Evolutionary conservation across 2,888 invertebrate genomes (phyloP).

Genomic region (Kryphioiulus occultus): DNA sequence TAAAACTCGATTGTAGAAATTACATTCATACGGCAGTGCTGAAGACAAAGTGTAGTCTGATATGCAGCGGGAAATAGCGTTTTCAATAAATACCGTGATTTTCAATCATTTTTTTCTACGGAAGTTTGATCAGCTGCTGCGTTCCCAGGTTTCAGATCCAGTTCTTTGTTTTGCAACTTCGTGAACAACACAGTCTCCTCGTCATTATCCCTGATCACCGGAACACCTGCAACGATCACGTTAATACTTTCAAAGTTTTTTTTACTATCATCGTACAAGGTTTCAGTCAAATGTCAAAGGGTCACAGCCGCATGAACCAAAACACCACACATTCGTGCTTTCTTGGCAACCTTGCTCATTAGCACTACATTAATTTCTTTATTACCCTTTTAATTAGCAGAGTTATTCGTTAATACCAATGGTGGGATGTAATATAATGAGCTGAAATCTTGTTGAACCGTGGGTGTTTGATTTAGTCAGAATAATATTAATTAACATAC

Average conservation of each 20-base stretch:
- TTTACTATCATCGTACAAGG: background rate
- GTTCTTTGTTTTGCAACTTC: background rate
- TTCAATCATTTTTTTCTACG: background rate
- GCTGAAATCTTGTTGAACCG: too few relatives aligned
- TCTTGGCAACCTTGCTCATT: background rate
- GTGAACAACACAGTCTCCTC: conserved; percentile 23
- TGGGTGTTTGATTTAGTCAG: too few relatives aligned
- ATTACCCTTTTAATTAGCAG: background rate
- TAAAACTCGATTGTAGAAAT: background rate
- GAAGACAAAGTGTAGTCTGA: too few relatives aligned
- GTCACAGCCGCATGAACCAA: too few relatives aligned
- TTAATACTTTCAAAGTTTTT: background rate
- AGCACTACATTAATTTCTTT: background rate
- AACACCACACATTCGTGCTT: too few relatives aligned
- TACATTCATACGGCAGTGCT: background rate
- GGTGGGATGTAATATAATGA: too few relatives aligned
- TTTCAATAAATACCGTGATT: background rate
- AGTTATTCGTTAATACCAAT: background rate
- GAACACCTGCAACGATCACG: conserved; percentile 41
- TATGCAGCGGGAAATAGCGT: too few relatives aligned
- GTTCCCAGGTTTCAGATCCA: background rate
- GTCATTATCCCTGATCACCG: conserved; percentile 42
- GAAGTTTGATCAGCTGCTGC: background rate
- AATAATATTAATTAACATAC: conserved; percentile 53
- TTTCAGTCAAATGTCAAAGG: too few relatives aligned